Evolutionary conservation across 2,888 invertebrate species (phyloP).

Genomic region (Rugalucina vietnamica): DNA sequence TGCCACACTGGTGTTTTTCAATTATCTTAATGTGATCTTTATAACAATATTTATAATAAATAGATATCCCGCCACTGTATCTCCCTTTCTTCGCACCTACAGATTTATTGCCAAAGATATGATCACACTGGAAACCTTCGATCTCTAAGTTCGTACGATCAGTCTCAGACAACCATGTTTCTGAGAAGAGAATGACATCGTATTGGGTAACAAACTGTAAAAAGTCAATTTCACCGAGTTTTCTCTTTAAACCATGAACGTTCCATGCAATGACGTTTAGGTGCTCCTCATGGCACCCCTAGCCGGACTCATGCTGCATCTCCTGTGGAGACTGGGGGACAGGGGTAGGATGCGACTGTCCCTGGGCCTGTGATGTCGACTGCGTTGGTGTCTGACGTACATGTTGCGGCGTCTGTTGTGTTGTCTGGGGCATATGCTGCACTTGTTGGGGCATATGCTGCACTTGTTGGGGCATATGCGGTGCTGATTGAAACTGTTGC

Average conservation of each 20-base stretch:
- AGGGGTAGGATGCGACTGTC: background rate
- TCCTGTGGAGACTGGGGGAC: background rate
- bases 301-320: background rate
- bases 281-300: slow-evolving; percentile 2
- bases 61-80: too few relatives aligned
- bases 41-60: too few relatives aligned
- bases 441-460: background rate
- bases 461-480: background rate
- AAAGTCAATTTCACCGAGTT: background rate
- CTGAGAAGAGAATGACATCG: background rate
- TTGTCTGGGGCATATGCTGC: background rate
- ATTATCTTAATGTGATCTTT: too few relatives aligned
- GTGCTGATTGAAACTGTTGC: background rate
- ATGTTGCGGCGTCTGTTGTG: background rate
- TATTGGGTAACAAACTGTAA: background rate
- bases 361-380: background rate
- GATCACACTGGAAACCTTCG: background rate
- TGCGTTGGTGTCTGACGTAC: background rate
- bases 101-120: background rate
- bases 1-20: background rate
- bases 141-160: background rate
- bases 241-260: background rate
- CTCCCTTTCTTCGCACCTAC: background rate
- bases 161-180: background rate
- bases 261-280: background rate